A percentile compares a stretch with the other conserved stretches of the same genome.
phyloP scores from a whole-genome alignment of 2,797 vertebrate genomes.

The Smutsia temminckii region DNA sequence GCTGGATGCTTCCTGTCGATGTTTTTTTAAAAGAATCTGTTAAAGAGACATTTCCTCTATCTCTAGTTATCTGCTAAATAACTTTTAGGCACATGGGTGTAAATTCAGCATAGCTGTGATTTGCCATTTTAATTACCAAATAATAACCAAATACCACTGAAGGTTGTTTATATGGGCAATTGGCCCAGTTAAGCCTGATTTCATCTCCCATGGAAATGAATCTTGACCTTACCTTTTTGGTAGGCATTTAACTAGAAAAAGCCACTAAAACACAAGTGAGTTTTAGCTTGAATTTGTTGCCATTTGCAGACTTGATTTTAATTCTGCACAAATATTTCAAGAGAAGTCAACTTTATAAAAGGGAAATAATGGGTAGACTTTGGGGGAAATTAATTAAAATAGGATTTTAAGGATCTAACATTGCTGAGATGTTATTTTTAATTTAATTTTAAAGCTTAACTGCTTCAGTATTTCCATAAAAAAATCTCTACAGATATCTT shows the following conservation, averaged over 20 bases:
- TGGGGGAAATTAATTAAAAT: constrained; percentile 53
- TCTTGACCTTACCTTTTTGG: constrained; percentile 63
- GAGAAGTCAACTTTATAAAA: constrained; percentile 56
- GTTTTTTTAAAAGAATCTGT: constrained; percentile 78
- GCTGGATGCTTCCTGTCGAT: constrained; percentile 67
- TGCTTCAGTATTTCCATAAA: constrained; percentile 38
- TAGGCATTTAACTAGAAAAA: constrained; percentile 60
- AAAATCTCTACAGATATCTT: neutral
- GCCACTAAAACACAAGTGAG: constrained; percentile 11
- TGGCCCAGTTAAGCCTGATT: constrained; percentile 60
- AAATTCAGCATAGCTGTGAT: constrained; percentile 70
- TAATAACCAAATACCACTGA: constrained; percentile 67
- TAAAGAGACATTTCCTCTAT: constrained; percentile 81
- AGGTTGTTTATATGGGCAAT: constrained; percentile 33
- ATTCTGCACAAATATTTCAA: constrained; percentile 58
- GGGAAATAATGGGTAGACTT: neutral
- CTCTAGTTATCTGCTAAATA: constrained; percentile 72
- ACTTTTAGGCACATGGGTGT: constrained; percentile 67
- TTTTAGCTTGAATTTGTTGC: constrained; percentile 59
- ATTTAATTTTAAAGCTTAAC: constrained; percentile 47
- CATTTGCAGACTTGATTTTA: constrained; percentile 55
- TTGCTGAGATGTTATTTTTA: constrained; percentile 55
- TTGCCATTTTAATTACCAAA: constrained; percentile 70
- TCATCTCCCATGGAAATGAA: constrained; percentile 63
- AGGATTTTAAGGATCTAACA: constrained; percentile 40